A percentile compares a stretch with the other conserved stretches of the same genome.
These are phyloP conservation scores for Merodon equestris DNA, from an alignment of 2,888 invertebrate species.

Conservation along the genomic window DNA sequence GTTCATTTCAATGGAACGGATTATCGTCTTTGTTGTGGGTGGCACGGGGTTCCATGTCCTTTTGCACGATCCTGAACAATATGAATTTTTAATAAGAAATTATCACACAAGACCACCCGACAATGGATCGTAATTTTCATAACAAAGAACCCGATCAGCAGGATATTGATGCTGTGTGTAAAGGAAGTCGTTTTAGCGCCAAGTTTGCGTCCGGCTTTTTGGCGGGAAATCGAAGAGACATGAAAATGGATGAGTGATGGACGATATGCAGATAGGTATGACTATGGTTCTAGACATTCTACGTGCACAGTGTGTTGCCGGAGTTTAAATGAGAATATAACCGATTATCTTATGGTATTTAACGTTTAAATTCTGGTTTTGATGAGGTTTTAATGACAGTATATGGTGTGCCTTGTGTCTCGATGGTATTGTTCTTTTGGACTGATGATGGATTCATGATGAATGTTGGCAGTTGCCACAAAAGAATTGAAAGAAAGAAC, in stretches of 20 bases:
- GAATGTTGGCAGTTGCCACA: not conserved
- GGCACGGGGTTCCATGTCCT: conserved; percentile 35
- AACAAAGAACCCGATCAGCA: conserved; percentile 47
- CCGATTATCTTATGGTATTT: conserved; percentile 53
- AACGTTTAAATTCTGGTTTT: conserved; percentile 25
- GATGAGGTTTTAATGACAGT: conserved; percentile 51
- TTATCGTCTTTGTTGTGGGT: conserved; percentile 66
- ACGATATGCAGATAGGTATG: too few relatives aligned
- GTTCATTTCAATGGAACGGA: conserved; percentile 40
- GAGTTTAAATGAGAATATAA: conserved; percentile 60
- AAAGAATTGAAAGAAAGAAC: too few relatives aligned
- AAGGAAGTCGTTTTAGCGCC: conserved; percentile 48
- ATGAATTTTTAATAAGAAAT: conserved; percentile 59
- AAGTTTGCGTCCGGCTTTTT: conserved; percentile 29
- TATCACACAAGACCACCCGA: conserved; percentile 45
- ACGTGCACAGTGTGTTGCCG: not conserved
- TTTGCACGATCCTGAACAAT: conserved; percentile 30
- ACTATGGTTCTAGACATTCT: not conserved
- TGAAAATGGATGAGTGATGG: too few relatives aligned
- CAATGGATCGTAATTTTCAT: conserved; percentile 58
- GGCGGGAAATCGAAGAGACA: conserved; percentile 44
- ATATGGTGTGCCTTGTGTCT: too few relatives aligned
- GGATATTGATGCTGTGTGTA: conserved; percentile 3
- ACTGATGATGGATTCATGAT: not conserved
- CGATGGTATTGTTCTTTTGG: too few relatives aligned